Base-by-base conservation (phyloP, 2,888 invertebrate species). In the Sphaerophoria taeniata region DNA sequence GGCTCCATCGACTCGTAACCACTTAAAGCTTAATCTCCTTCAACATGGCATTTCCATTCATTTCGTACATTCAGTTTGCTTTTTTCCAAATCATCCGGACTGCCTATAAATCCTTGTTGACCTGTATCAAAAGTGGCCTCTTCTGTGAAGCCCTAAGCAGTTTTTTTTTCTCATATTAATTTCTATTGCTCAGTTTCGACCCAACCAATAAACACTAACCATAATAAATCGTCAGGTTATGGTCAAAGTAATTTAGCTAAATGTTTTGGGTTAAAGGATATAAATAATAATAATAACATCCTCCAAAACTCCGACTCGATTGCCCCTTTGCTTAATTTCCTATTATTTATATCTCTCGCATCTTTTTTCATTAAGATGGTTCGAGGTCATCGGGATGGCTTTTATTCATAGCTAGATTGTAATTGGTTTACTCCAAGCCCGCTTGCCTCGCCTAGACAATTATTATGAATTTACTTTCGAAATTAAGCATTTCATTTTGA, bases 181-280 rank as follows among this genome's bases (percentile, higher is more conserved):
- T 43, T 9, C 11, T 9, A 9, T 9, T 3, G 4, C 39, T 7
- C 2, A 9, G 7, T 9, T 9, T 9, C 65, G 49, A 11, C 49
- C 67, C 12, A n/a, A 39, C 14, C 51, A n/a, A 67, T 24, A 39
- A 53, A n/a, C n/a, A 39, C 39, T n/a, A 53, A 67, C 51, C 36
- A 51, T 53, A 36, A 67, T 67, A 67, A 67, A 67, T 67, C 39
- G 39, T 53, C 3, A 31, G 51, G 51, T 53, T 67, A 53, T 67
- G 67, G 67, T 53, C 67, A 67, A 16, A 67, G 67, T 67, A 67
- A 67, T 67, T 67, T 51, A 53, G 51, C 53, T 53, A 51, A 67
- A 51, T 67, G 67, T 53, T 67, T 67, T 67, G 67, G 67, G 67
- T 67, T 67, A 67, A 39, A 24, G n/a, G 39, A 36, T 67, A 67